These are phyloP conservation scores for Tachyglossus aculeatus DNA, from an alignment of 2,797 vertebrate genomes.

Conservation along the genomic window DNA sequence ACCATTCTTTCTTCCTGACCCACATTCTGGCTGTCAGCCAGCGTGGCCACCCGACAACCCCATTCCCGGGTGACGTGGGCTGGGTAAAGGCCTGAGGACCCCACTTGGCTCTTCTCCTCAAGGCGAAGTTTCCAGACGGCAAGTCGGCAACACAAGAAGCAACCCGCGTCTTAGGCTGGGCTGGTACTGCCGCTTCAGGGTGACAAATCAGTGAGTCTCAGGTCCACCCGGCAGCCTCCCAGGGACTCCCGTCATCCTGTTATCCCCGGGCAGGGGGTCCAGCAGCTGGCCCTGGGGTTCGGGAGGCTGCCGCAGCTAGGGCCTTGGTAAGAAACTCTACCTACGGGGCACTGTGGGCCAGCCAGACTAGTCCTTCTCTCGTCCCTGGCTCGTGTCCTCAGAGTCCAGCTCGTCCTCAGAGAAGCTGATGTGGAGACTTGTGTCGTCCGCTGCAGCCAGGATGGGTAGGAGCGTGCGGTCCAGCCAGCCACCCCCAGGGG, in stretches of 20 bases:
- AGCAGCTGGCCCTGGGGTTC: too few relatives aligned
- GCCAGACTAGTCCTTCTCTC: too few relatives aligned
- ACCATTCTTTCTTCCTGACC: too few relatives aligned
- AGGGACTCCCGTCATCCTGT: constrained; percentile 20
- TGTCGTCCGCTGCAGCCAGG: constrained; percentile 72
- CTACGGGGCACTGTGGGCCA: too few relatives aligned
- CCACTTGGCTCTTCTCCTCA: fast-evolving
- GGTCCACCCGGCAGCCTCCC: not conserved
- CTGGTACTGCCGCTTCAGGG: not conserved
- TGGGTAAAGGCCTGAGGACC: fast-evolving
- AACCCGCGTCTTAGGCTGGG: too few relatives aligned
- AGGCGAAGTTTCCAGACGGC: not conserved
- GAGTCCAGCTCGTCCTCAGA: constrained; percentile 79
- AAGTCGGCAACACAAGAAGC: fast-evolving
- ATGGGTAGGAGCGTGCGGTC: constrained; percentile 67
- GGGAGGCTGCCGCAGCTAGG: too few relatives aligned
- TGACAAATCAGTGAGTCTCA: not conserved
- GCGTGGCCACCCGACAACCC: too few relatives aligned
- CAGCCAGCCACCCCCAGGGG: not conserved
- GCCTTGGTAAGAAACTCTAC: too few relatives aligned
- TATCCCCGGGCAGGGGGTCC: not conserved
- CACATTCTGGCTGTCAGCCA: too few relatives aligned
- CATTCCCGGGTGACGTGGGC: not conserved
- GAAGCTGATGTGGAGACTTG: constrained; percentile 88
- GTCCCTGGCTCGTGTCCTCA: not conserved